Percentiles rank a stretch among this genome's conserved stretches.
Evolutionary conservation across 2,797 vertebrate species (phyloP).

Genomic region (Lutjanus argentimaculatus): DNA sequence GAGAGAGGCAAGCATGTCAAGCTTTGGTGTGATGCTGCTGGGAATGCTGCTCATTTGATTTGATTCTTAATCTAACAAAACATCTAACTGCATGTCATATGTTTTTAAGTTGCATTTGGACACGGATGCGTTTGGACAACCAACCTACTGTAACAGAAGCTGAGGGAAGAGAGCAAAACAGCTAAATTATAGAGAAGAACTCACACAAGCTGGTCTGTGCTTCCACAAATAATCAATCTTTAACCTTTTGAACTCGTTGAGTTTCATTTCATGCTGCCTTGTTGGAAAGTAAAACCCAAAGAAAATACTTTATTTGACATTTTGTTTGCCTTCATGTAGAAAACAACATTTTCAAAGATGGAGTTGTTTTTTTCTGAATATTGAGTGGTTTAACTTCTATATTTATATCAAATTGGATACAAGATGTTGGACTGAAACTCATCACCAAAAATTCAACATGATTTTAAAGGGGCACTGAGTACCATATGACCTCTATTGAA

Average conservation of each 20-base stretch:
- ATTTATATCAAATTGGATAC: neutral
- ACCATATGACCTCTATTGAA: neutral
- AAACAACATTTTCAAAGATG: neutral
- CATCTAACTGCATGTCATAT: conserved; percentile 74
- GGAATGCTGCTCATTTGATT: conserved; percentile 52
- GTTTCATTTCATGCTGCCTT: conserved; percentile 12
- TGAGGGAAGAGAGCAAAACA: conserved; percentile 69
- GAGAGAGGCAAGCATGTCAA: conserved; percentile 85
- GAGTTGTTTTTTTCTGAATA: too few relatives aligned
- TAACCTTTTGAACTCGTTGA: neutral
- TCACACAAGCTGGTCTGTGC: neutral
- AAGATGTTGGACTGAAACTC: conserved; percentile 23
- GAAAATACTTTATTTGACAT: neutral
- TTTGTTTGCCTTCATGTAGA: neutral
- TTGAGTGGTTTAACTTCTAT: neutral
- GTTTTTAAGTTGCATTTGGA: conserved; percentile 63
- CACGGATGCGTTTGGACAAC: conserved; percentile 19
- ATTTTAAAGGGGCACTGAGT: conserved; percentile 45
- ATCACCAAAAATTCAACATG: neutral
- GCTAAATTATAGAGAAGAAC: conserved; percentile 9
- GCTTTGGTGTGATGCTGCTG: conserved; percentile 65
- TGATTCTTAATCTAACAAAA: conserved; percentile 48
- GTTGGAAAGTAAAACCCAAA: neutral
- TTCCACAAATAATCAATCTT: neutral
- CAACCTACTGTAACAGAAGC: conserved; percentile 38